These are phyloP conservation scores for Chymomyza amoena DNA, from an alignment of 2,888 invertebrate genomes.

Conservation along the genomic window DNA sequence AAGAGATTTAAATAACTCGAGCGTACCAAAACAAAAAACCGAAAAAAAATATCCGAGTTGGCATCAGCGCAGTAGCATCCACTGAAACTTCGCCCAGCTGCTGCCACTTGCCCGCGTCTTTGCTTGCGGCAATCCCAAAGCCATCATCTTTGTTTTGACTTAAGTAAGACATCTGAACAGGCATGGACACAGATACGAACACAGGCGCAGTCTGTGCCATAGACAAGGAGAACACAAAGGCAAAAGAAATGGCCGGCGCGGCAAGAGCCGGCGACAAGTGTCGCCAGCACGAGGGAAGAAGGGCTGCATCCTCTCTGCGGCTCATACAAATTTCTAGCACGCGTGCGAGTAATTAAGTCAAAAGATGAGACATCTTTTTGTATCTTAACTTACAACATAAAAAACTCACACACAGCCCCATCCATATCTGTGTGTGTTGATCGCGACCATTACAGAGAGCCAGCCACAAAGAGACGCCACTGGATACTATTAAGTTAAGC, in stretches of 20 bases:
- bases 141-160: neutral
- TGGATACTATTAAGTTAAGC: conserved; percentile 20
- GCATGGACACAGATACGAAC: conserved; percentile 18
- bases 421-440: conserved; percentile 39
- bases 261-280: conserved; percentile 39
- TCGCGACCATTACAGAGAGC: conserved; percentile 24
- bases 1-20: conserved; percentile 36
- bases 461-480: neutral
- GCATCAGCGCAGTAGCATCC: neutral
- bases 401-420: conserved; percentile 16
- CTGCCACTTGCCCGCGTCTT: conserved; percentile 23
- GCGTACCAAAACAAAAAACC: conserved; percentile 4
- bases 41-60: conserved; percentile 21
- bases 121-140: neutral
- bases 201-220: conserved; percentile 4
- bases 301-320: conserved; percentile 17
- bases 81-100: conserved; percentile 26
- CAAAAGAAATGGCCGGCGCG: neutral
- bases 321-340: conserved; percentile 68
- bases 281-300: conserved; percentile 18
- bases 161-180: conserved; percentile 46
- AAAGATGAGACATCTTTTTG: conserved; percentile 64
- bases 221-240: conserved; percentile 2
- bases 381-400: conserved; percentile 36
- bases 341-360: conserved; percentile 72